phyloP scores from a whole-genome alignment of 2,797 vertebrate genomes.

The Dendrocincla fuliginosa region DNA sequence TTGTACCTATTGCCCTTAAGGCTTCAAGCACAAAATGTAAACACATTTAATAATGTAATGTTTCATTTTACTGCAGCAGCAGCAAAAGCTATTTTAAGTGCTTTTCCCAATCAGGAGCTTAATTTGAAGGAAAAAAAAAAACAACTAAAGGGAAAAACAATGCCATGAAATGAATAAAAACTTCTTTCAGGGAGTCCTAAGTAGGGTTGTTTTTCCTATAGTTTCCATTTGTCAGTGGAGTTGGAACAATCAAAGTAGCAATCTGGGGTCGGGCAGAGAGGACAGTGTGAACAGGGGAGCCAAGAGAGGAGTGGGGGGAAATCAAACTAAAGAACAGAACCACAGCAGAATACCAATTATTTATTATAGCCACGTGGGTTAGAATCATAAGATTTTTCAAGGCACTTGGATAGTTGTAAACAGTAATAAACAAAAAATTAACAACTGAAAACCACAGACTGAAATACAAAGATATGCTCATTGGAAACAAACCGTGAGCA shows the following conservation, averaged over 20 bases:
- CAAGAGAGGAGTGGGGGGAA: background rate
- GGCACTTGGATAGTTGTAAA: background rate
- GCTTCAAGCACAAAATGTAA: conserved; percentile 21
- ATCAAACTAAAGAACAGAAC: background rate
- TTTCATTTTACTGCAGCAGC: background rate
- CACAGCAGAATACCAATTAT: background rate
- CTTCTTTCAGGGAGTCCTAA: background rate
- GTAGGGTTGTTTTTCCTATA: background rate
- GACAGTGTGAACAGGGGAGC: background rate
- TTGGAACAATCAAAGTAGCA: background rate
- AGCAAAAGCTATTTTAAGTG: background rate
- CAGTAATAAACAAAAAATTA: background rate
- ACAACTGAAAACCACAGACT: background rate
- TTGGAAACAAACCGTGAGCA: background rate
- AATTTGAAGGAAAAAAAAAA: background rate
- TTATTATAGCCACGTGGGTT: background rate
- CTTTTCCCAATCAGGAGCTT: background rate
- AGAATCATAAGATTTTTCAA: background rate
- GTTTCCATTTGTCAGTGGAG: background rate
- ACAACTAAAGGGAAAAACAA: background rate
- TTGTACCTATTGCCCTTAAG: background rate
- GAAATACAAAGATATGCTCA: background rate
- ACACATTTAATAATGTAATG: conserved; percentile 6
- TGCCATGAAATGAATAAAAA: background rate
- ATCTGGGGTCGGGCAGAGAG: background rate